phyloP scores from a whole-genome alignment of 2,113 vertebrate species.

The Syngnathus typhle region DNA sequence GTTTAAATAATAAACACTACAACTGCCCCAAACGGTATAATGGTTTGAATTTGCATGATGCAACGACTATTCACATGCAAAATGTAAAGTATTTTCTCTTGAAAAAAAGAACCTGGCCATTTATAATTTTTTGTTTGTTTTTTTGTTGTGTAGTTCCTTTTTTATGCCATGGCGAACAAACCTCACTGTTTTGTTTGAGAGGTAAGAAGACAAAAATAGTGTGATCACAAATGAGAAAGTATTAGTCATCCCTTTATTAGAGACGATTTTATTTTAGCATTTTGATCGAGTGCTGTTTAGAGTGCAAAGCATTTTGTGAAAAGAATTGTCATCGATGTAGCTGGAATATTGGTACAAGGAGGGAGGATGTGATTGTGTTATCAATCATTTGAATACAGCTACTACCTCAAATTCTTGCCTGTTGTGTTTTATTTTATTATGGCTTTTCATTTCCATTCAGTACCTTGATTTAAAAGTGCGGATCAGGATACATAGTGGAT shows the following conservation, averaged over 20 bases:
- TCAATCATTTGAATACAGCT: slow-evolving; percentile 74
- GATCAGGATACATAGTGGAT: too few relatives aligned
- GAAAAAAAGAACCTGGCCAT: slow-evolving; percentile 15
- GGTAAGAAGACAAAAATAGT: slow-evolving; percentile 18
- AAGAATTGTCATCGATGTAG: slow-evolving; percentile 65
- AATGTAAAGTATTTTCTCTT: slow-evolving; percentile 33
- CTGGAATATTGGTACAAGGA: slow-evolving; percentile 57
- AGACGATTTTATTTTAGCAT: slow-evolving; percentile 42
- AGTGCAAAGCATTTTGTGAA: slow-evolving; percentile 43
- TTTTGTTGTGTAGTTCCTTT: slow-evolving; percentile 40
- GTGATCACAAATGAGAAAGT: slow-evolving; percentile 38
- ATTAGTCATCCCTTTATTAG: slow-evolving; percentile 43
- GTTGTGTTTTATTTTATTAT: slow-evolving; percentile 6
- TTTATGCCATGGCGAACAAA: slow-evolving; percentile 38
- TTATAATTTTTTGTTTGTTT: slow-evolving; percentile 15
- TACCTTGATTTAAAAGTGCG: background rate
- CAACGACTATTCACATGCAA: slow-evolving; percentile 29
- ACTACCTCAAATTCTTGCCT: slow-evolving; percentile 61
- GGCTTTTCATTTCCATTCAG: background rate
- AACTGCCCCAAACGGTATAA: slow-evolving; percentile 34
- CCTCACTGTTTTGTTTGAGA: slow-evolving; percentile 25
- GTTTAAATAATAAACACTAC: slow-evolving; percentile 65
- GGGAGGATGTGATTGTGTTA: slow-evolving; percentile 60
- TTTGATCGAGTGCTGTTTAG: slow-evolving; percentile 52
- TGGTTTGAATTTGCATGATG: slow-evolving; percentile 29